Percentiles rank a stretch among this genome's conserved stretches.
Conservation (phyloP, 2,113 vertebrate genomes). For the Stictonetta naevosa region DNA sequence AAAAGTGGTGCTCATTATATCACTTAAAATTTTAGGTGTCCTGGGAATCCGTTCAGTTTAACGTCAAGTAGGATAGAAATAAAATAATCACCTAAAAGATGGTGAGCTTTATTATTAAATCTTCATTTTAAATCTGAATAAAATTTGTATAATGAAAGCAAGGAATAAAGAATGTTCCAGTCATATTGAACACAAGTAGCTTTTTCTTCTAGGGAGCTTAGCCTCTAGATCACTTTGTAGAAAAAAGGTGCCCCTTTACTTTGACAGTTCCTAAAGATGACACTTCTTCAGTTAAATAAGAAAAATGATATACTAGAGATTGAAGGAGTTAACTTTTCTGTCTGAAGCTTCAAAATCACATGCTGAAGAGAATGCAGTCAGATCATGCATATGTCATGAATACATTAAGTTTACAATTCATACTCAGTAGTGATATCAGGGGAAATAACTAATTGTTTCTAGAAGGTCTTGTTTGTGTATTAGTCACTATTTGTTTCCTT, state of each 20-base stretch:
- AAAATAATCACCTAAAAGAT: accelerated
- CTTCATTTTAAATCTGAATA: neutral
- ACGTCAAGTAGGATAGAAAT: neutral
- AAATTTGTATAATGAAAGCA: neutral
- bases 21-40: neutral
- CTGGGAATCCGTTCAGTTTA: neutral
- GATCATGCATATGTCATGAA: neutral
- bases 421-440: neutral
- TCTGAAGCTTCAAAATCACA: neutral
- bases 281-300: neutral
- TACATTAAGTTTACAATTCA: neutral
- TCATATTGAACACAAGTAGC: accelerated
- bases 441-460: neutral
- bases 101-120: neutral
- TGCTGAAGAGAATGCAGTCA: neutral
- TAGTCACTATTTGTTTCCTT: neutral
- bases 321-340: neutral
- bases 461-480: neutral
- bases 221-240: neutral
- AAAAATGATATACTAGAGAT: neutral
- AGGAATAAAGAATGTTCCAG: neutral
- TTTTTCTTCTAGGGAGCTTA: neutral
- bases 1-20: accelerated
- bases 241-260: neutral
- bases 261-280: neutral